These are phyloP conservation scores for Neoaliturus tenellus DNA, from an alignment of 2,888 invertebrate species.

Conservation along the genomic window DNA sequence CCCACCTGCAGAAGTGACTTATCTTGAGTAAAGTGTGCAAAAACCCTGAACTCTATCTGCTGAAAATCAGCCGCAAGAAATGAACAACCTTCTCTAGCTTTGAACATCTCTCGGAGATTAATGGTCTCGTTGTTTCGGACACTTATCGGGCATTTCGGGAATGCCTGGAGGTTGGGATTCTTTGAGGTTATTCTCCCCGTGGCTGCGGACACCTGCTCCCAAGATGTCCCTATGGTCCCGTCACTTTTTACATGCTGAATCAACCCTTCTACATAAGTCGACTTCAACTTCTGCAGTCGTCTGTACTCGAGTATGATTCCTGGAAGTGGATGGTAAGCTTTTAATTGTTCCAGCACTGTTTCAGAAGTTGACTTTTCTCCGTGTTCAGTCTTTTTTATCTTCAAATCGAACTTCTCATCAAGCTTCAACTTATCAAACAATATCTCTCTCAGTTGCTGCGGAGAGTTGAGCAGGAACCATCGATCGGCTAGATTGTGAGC, in stretches of 20 bases:
- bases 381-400: conserved; percentile 50
- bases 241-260: conserved; percentile 72
- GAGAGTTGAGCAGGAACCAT: conserved; percentile 73
- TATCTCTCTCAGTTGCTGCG: conserved; percentile 72
- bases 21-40: conserved; percentile 73
- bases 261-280: conserved; percentile 74
- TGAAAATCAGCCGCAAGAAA: conserved; percentile 74
- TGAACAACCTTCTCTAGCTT: conserved; percentile 69
- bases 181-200: conserved; percentile 74
- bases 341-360: conserved; percentile 28
- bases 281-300: conserved; percentile 73
- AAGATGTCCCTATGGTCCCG: conserved; percentile 72
- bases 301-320: conserved; percentile 74
- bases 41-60: conserved; percentile 75
- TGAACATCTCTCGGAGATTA: conserved; percentile 72
- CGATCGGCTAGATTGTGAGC: conserved; percentile 72
- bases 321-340: conserved; percentile 72
- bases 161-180: conserved; percentile 75
- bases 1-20: conserved; percentile 66
- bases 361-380: conserved; percentile 56
- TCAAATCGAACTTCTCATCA: conserved; percentile 69
- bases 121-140: conserved; percentile 69
- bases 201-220: conserved; percentile 74
- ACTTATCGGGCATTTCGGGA: conserved; percentile 73
- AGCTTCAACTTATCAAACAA: conserved; percentile 74